Conservation (phyloP, 2,113 vertebrate species). For the Nesospiza acunhae region DNA sequence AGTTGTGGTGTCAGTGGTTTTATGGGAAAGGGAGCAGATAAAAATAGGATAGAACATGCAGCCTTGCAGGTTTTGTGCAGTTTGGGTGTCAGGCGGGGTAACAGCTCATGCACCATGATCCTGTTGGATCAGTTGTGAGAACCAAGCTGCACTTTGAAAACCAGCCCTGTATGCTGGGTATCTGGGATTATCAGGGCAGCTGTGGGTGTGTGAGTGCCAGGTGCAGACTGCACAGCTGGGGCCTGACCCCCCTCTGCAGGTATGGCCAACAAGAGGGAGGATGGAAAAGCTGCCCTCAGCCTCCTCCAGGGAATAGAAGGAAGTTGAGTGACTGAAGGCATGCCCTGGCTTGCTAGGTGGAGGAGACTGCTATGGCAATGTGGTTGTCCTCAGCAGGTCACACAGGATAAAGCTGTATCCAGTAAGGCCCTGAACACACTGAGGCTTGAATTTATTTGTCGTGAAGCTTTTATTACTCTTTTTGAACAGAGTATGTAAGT, state of each 20-base stretch:
- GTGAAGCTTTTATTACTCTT: background rate
- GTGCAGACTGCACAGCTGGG: background rate
- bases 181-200: background rate
- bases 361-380: background rate
- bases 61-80: background rate
- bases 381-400: background rate
- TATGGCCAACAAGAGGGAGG: background rate
- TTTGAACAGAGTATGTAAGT: background rate
- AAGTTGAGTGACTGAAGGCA: background rate
- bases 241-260: background rate
- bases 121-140: background rate
- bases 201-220: background rate
- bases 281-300: background rate
- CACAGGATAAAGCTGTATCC: background rate
- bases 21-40: background rate
- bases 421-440: background rate
- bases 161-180: background rate
- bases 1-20: background rate
- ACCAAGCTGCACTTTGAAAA: background rate
- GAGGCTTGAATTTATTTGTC: background rate
- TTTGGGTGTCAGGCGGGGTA: background rate
- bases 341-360: background rate
- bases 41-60: background rate
- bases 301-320: background rate
- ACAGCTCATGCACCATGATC: rapidly evolving